A percentile compares a stretch with the other conserved stretches of the same genome.
phyloP scores from a whole-genome alignment of 2,797 vertebrate genomes.

The Paedocypris micromegethes region DNA sequence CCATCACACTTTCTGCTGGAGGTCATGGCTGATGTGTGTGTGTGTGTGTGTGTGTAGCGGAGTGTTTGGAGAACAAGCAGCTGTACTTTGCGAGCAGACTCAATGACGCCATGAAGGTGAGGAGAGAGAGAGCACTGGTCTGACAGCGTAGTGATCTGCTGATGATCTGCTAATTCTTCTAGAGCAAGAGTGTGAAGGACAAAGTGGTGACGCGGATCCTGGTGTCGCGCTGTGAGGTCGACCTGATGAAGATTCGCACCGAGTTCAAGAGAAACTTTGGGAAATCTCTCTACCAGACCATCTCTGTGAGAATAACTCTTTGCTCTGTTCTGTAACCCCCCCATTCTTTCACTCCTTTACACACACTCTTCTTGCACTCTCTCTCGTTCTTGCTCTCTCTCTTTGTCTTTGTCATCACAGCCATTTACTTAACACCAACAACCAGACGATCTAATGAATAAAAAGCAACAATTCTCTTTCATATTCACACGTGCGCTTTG shows the following conservation, averaged over 20 bases:
- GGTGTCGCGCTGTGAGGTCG: conserved; percentile 88
- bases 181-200: conserved; percentile 90
- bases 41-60: conserved; percentile 66
- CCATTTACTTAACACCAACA: too few relatives aligned
- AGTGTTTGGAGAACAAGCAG: conserved; percentile 95
- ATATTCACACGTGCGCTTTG: too few relatives aligned
- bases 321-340: background rate
- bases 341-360: background rate
- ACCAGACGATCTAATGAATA: too few relatives aligned
- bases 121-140: background rate
- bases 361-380: too few relatives aligned
- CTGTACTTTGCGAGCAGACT: conserved; percentile 89
- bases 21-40: background rate
- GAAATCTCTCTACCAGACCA: conserved; percentile 84
- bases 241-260: conserved; percentile 85
- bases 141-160: too few relatives aligned
- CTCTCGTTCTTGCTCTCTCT: background rate
- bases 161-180: conserved; percentile 31
- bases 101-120: conserved; percentile 92
- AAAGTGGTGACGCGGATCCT: conserved; percentile 89
- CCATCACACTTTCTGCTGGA: too few relatives aligned
- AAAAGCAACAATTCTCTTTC: too few relatives aligned
- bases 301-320: conserved; percentile 68
- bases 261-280: conserved; percentile 84
- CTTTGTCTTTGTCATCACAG: background rate